phyloP scores from a whole-genome alignment of 2,797 vertebrate genomes.

The Anomalospiza imberbis region DNA sequence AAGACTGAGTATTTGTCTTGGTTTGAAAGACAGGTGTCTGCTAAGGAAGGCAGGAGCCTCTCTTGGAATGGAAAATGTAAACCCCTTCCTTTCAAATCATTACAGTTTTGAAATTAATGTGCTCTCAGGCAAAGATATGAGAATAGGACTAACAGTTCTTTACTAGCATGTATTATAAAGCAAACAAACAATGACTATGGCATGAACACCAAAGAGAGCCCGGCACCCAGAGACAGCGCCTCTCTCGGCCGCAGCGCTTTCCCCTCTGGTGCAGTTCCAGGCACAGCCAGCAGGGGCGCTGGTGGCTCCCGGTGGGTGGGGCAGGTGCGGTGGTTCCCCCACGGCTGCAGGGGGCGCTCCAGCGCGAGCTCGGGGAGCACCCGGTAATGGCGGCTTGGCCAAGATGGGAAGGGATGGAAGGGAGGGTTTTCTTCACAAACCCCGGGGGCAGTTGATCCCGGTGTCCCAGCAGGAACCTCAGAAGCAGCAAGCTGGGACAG shows the following conservation, averaged over 20 bases:
- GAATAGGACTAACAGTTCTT: neutral
- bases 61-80: neutral
- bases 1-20: neutral
- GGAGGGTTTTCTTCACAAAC: neutral
- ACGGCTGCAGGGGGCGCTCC: neutral
- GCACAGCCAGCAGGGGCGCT: neutral
- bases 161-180: neutral
- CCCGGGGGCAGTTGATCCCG: rapidly evolving
- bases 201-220: neutral
- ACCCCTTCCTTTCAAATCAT: neutral
- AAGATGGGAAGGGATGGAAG: neutral
- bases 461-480: neutral
- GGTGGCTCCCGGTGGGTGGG: neutral
- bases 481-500: neutral
- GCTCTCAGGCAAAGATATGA: neutral
- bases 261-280: neutral
- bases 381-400: neutral
- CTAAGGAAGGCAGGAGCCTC: neutral
- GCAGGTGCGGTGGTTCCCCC: neutral
- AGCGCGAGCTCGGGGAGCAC: too few relatives aligned
- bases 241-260: rapidly evolving
- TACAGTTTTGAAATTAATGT: neutral
- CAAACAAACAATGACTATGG: too few relatives aligned
- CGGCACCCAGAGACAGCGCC: neutral
- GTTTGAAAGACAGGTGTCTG: neutral